Conservation (phyloP, 2,888 invertebrate species). For the Ennomos erosarius region DNA sequence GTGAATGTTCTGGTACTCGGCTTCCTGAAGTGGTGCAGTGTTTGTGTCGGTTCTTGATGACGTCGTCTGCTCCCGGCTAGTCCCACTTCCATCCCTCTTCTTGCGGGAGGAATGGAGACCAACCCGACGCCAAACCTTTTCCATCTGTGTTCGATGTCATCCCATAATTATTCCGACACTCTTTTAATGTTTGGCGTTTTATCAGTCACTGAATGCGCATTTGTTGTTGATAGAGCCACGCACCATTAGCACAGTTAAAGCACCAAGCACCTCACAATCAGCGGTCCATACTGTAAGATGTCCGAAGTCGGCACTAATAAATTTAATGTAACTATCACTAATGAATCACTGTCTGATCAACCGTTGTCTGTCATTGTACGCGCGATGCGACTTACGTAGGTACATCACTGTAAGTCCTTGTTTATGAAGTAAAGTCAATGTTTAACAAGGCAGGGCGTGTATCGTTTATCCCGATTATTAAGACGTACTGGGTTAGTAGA, state of each 20-base stretch:
- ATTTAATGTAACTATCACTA: constrained; percentile 52
- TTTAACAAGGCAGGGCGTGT: constrained; percentile 57
- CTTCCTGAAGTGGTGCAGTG: constrained; percentile 66
- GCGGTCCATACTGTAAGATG: constrained; percentile 34
- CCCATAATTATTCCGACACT: constrained; percentile 70
- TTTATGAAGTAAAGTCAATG: constrained; percentile 23
- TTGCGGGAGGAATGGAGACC: constrained; percentile 85
- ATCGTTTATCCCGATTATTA: constrained; percentile 68
- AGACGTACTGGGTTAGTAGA: constrained; percentile 81
- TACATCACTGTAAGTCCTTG: constrained; percentile 20
- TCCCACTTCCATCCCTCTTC: constrained; percentile 84
- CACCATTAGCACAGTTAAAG: constrained; percentile 4
- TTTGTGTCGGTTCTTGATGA: constrained; percentile 35
- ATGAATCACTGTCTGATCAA: constrained; percentile 64
- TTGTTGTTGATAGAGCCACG: background rate
- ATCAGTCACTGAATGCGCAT: constrained; percentile 9
- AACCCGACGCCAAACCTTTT: constrained; percentile 85
- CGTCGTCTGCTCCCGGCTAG: constrained; percentile 73
- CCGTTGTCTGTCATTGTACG: constrained; percentile 72
- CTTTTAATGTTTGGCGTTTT: constrained; percentile 16
- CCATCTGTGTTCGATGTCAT: constrained; percentile 82
- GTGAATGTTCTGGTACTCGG: constrained; percentile 82
- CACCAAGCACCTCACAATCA: constrained; percentile 6
- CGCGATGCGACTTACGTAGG: constrained; percentile 37
- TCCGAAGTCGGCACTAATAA: constrained; percentile 47